Evolutionary conservation across 2,797 vertebrate genomes (phyloP).

Genomic region (Silurus lanzhouensis): DNA sequence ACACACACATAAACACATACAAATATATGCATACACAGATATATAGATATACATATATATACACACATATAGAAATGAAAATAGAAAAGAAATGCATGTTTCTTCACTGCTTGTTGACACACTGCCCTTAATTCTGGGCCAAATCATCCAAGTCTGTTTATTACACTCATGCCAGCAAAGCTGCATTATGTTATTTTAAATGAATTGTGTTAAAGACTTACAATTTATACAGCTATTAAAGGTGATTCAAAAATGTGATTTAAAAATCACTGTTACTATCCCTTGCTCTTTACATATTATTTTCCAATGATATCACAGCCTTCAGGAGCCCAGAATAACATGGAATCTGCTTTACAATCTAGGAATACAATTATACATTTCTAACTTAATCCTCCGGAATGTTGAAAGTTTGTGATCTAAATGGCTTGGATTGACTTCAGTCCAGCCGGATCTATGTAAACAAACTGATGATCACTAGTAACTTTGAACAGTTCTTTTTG

Average conservation of each 20-base stretch:
- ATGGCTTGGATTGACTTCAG: background rate
- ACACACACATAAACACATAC: slow-evolving; percentile 2
- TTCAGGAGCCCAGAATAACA: background rate
- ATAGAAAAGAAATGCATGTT: background rate
- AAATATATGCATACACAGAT: slow-evolving; percentile 7
- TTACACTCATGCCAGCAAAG: background rate
- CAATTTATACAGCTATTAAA: background rate
- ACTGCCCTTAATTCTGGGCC: background rate
- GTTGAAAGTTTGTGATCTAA: background rate
- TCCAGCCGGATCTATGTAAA: background rate
- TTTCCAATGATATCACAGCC: background rate
- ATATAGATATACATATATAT: slow-evolving; percentile 22
- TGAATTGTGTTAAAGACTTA: background rate
- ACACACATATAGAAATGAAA: slow-evolving; percentile 23
- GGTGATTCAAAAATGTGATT: background rate
- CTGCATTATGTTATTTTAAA: background rate
- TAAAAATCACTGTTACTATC: background rate
- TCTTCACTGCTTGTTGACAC: background rate
- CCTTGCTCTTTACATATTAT: background rate
- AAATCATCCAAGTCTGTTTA: background rate
- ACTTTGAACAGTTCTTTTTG: background rate
- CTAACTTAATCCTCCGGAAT: background rate
- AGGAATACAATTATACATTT: background rate
- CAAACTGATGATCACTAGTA: background rate
- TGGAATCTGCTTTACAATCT: background rate